phyloP scores from a whole-genome alignment of 2,113 vertebrate genomes.

The Cyanoliseus patagonus region DNA sequence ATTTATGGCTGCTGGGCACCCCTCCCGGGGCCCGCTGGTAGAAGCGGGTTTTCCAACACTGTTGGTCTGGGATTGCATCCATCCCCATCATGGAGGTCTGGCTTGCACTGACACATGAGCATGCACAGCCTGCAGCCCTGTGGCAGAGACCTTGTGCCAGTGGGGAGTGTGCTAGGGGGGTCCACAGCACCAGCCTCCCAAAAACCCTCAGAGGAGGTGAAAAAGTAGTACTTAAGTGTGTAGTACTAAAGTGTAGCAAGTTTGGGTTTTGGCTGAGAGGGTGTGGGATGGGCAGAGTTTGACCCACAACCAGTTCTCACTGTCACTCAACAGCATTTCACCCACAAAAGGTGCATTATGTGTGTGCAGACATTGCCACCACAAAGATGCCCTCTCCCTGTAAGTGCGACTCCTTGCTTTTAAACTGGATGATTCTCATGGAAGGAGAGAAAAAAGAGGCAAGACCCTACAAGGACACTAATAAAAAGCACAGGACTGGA shows the following conservation, averaged over 20 bases:
- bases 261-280: neutral
- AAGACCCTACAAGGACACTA: neutral
- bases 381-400: neutral
- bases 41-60: accelerated
- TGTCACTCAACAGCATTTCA: neutral
- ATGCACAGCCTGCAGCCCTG: neutral
- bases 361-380: neutral
- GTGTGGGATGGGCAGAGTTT: neutral
- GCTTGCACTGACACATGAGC: neutral
- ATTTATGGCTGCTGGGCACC: neutral
- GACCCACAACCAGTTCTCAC: neutral
- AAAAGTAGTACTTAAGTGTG: neutral
- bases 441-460: neutral
- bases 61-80: neutral
- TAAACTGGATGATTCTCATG: neutral
- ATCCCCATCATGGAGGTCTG: accelerated
- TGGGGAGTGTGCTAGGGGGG: neutral
- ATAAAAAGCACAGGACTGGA: neutral
- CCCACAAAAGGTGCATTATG: neutral
- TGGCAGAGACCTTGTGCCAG: neutral
- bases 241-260: neutral
- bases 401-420: neutral
- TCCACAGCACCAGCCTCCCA: neutral
- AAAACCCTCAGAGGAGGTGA: neutral
- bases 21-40: neutral